Evolutionary conservation across 2,797 vertebrate species (phyloP).

Genomic region (Steatocranus sp.): DNA sequence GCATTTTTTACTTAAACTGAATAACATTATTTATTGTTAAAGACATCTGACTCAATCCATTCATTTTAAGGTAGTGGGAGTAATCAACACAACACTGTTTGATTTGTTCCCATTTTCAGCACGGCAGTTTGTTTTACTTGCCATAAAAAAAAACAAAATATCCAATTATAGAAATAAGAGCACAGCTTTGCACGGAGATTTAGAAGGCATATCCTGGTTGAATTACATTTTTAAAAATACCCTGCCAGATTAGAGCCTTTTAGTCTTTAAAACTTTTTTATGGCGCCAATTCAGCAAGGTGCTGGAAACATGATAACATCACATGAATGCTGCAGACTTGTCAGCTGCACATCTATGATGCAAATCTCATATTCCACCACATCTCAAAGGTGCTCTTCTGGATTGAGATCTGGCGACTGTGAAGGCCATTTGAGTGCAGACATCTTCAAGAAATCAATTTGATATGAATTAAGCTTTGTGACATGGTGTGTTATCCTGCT

Average conservation of each 20-base stretch:
- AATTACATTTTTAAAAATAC: not conserved
- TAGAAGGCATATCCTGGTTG: not conserved
- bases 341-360: not conserved
- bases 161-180: slow-evolving; percentile 7
- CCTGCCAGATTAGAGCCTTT: not conserved
- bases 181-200: not conserved
- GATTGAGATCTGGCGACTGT: not conserved
- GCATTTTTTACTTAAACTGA: slow-evolving; percentile 44
- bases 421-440: too few relatives aligned
- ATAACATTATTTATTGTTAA: slow-evolving; percentile 48
- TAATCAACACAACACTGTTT: not conserved
- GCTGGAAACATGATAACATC: not conserved
- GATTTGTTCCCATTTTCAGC: not conserved
- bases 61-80: not conserved
- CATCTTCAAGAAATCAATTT: not conserved
- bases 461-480: not conserved
- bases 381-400: not conserved
- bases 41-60: slow-evolving; percentile 19
- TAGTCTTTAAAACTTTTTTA: not conserved
- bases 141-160: not conserved
- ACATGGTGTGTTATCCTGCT: not conserved
- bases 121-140: not conserved
- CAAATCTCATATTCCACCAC: not conserved
- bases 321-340: not conserved
- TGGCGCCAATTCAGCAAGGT: not conserved